Evolutionary conservation across 2,888 invertebrate genomes (phyloP).

Genomic region (Andrena praecox): DNA sequence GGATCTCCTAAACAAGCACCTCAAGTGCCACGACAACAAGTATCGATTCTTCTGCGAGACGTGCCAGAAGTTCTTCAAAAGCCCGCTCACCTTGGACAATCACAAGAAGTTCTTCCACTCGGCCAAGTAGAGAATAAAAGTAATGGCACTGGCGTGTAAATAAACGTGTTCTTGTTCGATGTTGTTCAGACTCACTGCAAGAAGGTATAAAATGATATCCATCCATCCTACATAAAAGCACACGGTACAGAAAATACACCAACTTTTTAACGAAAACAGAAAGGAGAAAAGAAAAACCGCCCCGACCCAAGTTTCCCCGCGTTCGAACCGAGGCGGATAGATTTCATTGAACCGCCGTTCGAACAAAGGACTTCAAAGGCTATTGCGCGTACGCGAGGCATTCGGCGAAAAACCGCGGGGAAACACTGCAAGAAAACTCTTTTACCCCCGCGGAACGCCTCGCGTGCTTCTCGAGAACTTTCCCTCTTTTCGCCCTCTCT

Average conservation of each 20-base stretch:
- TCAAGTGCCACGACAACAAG: slow-evolving; percentile 80
- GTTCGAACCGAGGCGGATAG: slow-evolving; percentile 10
- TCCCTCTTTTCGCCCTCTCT: slow-evolving; percentile 17
- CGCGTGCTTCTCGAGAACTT: slow-evolving; percentile 47
- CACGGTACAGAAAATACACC: not conserved
- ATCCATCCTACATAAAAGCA: not conserved
- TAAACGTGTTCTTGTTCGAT: too few relatives aligned
- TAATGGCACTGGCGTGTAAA: too few relatives aligned
- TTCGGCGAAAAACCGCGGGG: slow-evolving; percentile 10
- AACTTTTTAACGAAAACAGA: not conserved
- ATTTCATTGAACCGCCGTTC: slow-evolving; percentile 31
- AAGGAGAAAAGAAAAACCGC: slow-evolving; percentile 1
- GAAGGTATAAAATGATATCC: not conserved
- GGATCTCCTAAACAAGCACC: slow-evolving; percentile 81
- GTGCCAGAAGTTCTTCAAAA: slow-evolving; percentile 80
- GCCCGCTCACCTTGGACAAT: slow-evolving; percentile 76
- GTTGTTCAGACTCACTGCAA: too few relatives aligned
- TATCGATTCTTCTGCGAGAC: slow-evolving; percentile 76
- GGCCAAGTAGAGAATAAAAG: not conserved
- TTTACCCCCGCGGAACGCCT: slow-evolving; percentile 41
- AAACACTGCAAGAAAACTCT: slow-evolving; percentile 52
- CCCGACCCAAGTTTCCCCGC: not conserved
- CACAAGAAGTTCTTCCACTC: slow-evolving; percentile 68
- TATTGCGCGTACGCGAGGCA: slow-evolving; percentile 16
- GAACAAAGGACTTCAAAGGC: slow-evolving; percentile 12